phyloP scores from a whole-genome alignment of 2,888 invertebrate genomes.

The Torymus tubicola region DNA sequence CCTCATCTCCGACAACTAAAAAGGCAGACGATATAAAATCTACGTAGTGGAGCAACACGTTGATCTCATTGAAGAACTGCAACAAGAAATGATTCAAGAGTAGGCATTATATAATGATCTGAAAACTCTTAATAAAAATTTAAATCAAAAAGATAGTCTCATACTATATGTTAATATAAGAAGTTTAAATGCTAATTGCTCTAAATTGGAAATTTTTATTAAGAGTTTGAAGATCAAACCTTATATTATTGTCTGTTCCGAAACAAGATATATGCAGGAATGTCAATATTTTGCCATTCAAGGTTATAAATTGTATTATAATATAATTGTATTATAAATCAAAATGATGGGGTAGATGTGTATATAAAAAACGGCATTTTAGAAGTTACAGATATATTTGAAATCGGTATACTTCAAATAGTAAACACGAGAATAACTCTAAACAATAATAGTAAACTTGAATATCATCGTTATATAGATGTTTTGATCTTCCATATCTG shows the following conservation, averaged over 20 bases:
- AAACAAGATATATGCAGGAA: neutral
- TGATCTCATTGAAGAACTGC: neutral
- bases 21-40: neutral
- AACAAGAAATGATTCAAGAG: conserved; percentile 4
- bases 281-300: neutral
- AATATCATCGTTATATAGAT: no score
- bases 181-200: no score
- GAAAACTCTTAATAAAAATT: neutral
- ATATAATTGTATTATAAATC: neutral
- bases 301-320: neutral
- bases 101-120: neutral
- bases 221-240: neutral
- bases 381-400: no score
- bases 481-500: no score
- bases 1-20: neutral
- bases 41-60: conserved; percentile 6
- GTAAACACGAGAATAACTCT: no score
- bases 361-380: neutral
- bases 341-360: neutral
- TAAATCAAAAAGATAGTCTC: neutral
- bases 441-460: no score
- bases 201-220: neutral
- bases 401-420: no score
- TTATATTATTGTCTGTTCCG: neutral
- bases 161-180: neutral